These are phyloP conservation scores for Diadumene lineata DNA, from an alignment of 92 coral and sea anemone species.

Conservation along the genomic window DNA sequence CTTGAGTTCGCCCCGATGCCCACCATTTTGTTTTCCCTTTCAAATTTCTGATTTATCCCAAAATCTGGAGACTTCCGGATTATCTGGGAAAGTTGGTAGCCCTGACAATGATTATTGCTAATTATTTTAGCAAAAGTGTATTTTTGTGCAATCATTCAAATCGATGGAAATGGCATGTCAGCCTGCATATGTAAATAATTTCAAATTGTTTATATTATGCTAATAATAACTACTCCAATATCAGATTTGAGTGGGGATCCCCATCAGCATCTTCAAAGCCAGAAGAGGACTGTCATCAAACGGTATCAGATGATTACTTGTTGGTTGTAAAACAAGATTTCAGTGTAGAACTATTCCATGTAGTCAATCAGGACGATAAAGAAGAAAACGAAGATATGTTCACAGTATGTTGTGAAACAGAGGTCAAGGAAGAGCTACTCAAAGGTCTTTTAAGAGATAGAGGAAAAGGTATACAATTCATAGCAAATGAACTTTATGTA, in stretches of 20 bases:
- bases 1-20: too few relatives aligned
- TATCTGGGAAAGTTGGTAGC: too few relatives aligned
- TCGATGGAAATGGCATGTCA: too few relatives aligned
- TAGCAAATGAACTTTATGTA: too few relatives aligned
- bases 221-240: background rate
- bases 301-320: slow-evolving; percentile 18
- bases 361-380: background rate
- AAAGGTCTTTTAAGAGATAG: slow-evolving; percentile 72
- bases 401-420: slow-evolving; percentile 44
- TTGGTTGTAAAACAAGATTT: slow-evolving; percentile 34
- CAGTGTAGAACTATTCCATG: slow-evolving; percentile 31
- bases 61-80: too few relatives aligned
- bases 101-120: too few relatives aligned
- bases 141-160: too few relatives aligned
- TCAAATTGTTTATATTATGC: too few relatives aligned
- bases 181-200: too few relatives aligned
- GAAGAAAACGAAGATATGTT: slow-evolving; percentile 4
- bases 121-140: too few relatives aligned
- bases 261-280: background rate
- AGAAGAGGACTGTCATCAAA: slow-evolving; percentile 10
- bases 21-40: too few relatives aligned
- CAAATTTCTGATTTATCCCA: too few relatives aligned
- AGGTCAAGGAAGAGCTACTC: slow-evolving; percentile 54
- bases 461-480: slow-evolving; percentile 66
- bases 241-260: slow-evolving; percentile 56